Percentiles rank a stretch among this genome's conserved stretches.
Evolutionary conservation across 2,888 invertebrate species (phyloP).

Genomic region (Meiosimyza decipiens): DNA sequence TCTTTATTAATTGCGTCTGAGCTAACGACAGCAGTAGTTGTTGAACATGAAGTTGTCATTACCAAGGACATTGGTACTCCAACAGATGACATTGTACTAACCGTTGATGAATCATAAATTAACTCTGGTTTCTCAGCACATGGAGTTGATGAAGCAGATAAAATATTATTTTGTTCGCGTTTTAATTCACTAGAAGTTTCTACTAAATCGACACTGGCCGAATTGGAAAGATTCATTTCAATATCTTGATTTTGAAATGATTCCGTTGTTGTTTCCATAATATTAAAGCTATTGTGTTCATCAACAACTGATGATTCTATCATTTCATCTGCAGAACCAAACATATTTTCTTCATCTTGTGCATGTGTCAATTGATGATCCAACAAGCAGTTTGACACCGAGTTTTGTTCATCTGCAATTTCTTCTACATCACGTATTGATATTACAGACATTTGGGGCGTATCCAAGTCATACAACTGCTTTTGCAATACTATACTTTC

Average conservation of each 20-base stretch:
- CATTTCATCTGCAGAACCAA: not conserved
- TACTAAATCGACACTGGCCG: not conserved
- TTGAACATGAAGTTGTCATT: too few species aligned
- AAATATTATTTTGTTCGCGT: slow-evolving; percentile 36
- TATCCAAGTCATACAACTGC: slow-evolving; percentile 52
- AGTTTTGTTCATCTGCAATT: slow-evolving; percentile 35
- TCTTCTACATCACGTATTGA: slow-evolving; percentile 48
- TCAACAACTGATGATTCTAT: not conserved
- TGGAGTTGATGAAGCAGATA: slow-evolving; percentile 16
- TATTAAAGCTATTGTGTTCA: not conserved
- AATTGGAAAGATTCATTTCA: not conserved
- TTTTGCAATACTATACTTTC: slow-evolving; percentile 37
- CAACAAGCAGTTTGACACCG: not conserved
- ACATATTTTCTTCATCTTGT: not conserved
- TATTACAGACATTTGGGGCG: slow-evolving; percentile 53
- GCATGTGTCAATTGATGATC: not conserved
- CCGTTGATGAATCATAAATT: slow-evolving; percentile 6
- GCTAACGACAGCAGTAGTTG: not conserved
- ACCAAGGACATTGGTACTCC: too few species aligned
- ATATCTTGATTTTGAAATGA: slow-evolving; percentile 9
- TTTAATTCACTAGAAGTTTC: slow-evolving; percentile 37
- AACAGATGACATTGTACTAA: too few species aligned
- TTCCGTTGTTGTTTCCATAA: not conserved
- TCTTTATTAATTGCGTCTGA: not conserved
- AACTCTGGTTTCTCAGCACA: slow-evolving; percentile 14